Evolutionary conservation across 2,113 vertebrate genomes (phyloP).

Genomic region (Chamaetylas fuelleborni): DNA sequence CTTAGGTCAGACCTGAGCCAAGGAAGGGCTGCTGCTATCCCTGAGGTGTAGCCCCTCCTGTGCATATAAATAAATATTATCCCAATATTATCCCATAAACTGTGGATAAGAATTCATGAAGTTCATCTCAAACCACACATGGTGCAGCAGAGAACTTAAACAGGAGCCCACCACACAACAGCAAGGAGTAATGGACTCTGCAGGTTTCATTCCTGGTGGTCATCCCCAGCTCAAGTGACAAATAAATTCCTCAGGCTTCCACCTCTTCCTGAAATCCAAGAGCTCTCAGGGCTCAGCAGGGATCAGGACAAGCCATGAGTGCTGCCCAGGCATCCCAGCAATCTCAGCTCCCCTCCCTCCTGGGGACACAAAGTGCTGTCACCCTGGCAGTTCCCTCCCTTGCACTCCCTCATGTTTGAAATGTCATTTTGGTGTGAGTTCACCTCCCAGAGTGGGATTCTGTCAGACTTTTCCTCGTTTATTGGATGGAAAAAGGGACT

Average conservation of each 20-base stretch:
- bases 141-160: background rate
- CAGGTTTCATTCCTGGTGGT: constrained; percentile 38
- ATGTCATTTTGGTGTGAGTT: background rate
- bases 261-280: constrained; percentile 59
- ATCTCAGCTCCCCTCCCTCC: background rate
- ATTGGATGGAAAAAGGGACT: background rate
- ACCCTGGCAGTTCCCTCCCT: background rate
- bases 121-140: background rate
- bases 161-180: background rate
- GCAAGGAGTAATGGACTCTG: constrained; percentile 12
- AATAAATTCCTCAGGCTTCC: constrained; percentile 56
- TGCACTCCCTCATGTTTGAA: rapidly evolving
- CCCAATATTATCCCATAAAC: background rate
- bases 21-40: background rate
- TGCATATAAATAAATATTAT: background rate
- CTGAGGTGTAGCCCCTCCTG: background rate
- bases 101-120: background rate
- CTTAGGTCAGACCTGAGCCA: background rate
- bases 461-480: background rate
- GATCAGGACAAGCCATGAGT: constrained; percentile 2
- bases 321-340: constrained; percentile 7
- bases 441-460: background rate
- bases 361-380: background rate
- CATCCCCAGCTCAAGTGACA: constrained; percentile 59
- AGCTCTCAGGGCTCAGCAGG: constrained; percentile 35